Base-by-base conservation (phyloP, 2,797 vertebrate genomes). In the Poecile montanus region DNA sequence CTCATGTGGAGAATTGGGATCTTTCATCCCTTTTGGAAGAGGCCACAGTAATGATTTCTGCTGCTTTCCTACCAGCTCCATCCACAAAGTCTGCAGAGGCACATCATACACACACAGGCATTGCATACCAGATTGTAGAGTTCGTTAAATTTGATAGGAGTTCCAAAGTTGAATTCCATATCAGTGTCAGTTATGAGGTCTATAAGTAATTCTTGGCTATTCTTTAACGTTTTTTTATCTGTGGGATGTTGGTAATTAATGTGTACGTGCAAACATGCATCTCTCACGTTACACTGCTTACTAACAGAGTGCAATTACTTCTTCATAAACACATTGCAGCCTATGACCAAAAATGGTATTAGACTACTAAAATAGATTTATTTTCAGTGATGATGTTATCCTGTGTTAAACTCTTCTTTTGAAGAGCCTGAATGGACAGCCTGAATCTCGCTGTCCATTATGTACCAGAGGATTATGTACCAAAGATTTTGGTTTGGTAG, bases 181-280 rank as follows among this genome's bases (percentile, higher is more conserved):
- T 19, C 18, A 17, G 8, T 38, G 40, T 68, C 36, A 3, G 3
- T 70, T 71, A 60, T 7, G 18, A 73, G 34, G 25, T 4, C 44
- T 48, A 0, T 6, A 22, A 17, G 6, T 67, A 30, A 50, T 42
- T 60, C 12, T 8, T 29, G 32, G 53, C 11, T 83, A 1, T 21
- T 83, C 47, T 44, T 68, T 76, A 66, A 45, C 18, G 8, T 85
- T 66, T 53, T 7, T 34, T 71, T 8, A 11, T 14, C 4, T 17
- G 0, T 13, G 25, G 8, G 44, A 12, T 57, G 13, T 25, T 56
- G 38, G 6, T 60, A 30, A n/a, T 62, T 34, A 32, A 10, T 5
- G 29, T 22, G 11, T 5, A 30, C 0, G 1, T n/a, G n/a, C 25
- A 29, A 45, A 21, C 3, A 6, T 9, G 0, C 18, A 10, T 36